Evolutionary conservation across 2,888 invertebrate genomes (phyloP).

Genomic region (Rhaphigaster nebulosa): DNA sequence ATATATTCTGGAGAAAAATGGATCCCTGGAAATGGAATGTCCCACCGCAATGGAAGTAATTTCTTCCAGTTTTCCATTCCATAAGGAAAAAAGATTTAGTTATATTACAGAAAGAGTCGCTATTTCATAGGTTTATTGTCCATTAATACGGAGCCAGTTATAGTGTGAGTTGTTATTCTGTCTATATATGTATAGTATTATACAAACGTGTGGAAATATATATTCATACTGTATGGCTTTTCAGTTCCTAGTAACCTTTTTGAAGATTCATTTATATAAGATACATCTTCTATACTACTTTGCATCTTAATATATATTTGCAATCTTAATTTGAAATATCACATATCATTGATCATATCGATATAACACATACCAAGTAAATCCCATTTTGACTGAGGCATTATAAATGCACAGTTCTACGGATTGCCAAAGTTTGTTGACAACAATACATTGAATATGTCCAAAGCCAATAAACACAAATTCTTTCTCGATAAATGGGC

Average conservation of each 20-base stretch:
- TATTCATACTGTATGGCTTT: not conserved
- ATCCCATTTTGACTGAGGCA: too few relatives aligned
- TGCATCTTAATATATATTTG: too few relatives aligned
- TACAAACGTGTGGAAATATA: not conserved
- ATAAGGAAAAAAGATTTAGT: constrained; percentile 41
- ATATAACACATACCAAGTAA: too few relatives aligned
- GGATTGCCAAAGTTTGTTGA: too few relatives aligned
- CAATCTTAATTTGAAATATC: too few relatives aligned
- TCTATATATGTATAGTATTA: not conserved
- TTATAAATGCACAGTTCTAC: too few relatives aligned
- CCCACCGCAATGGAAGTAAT: constrained; percentile 39
- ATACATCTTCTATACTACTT: not conserved
- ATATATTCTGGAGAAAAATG: constrained; percentile 38
- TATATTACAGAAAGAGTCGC: not conserved
- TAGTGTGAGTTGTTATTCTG: not conserved
- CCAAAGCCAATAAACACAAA: too few relatives aligned
- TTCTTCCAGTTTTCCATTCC: constrained; percentile 37
- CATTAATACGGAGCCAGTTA: not conserved
- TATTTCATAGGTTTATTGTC: constrained; percentile 26
- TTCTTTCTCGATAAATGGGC: too few relatives aligned
- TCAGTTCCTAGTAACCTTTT: not conserved
- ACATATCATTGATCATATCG: too few relatives aligned
- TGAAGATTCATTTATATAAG: not conserved
- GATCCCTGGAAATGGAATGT: constrained; percentile 37
- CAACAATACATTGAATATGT: too few relatives aligned